Evolutionary conservation across 2,113 vertebrate species (phyloP).

Genomic region (Corythornis madagascariensis): DNA sequence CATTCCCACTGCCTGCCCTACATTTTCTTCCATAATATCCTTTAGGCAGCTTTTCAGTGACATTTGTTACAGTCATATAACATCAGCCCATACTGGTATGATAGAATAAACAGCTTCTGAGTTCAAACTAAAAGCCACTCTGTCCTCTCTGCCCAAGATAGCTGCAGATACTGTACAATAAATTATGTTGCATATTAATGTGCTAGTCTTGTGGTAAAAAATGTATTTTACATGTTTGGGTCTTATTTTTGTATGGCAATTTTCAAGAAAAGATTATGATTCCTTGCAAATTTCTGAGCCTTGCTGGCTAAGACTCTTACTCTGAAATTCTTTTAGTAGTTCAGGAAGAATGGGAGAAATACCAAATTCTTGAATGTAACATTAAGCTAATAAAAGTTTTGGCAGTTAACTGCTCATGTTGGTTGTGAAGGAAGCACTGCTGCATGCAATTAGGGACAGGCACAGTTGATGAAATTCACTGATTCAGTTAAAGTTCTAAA

Average conservation of each 20-base stretch:
- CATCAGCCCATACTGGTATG: slow-evolving; percentile 8
- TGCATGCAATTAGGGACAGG: neutral
- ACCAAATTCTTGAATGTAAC: neutral
- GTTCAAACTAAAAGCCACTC: neutral
- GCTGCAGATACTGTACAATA: neutral
- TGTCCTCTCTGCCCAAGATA: neutral
- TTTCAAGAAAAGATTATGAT: neutral
- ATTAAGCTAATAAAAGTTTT: neutral
- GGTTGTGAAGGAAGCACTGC: neutral
- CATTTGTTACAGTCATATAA: slow-evolving; percentile 46
- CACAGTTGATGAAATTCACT: neutral
- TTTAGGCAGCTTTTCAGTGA: slow-evolving; percentile 47
- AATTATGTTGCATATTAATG: neutral
- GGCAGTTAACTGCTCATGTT: neutral
- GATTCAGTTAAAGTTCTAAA: neutral
- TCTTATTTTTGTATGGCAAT: neutral
- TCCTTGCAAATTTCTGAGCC: neutral
- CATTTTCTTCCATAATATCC: slow-evolving; percentile 13
- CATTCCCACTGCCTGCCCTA: slow-evolving; percentile 17
- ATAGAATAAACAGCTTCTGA: slow-evolving; percentile 37
- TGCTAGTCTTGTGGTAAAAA: neutral
- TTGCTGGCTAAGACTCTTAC: neutral
- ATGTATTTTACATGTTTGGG: neutral
- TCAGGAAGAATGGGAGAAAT: neutral
- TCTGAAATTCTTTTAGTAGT: neutral